These are phyloP conservation scores for Phrynocephalus guinanensis DNA, from an alignment of 2,797 vertebrate genomes.

Conservation along the genomic window DNA sequence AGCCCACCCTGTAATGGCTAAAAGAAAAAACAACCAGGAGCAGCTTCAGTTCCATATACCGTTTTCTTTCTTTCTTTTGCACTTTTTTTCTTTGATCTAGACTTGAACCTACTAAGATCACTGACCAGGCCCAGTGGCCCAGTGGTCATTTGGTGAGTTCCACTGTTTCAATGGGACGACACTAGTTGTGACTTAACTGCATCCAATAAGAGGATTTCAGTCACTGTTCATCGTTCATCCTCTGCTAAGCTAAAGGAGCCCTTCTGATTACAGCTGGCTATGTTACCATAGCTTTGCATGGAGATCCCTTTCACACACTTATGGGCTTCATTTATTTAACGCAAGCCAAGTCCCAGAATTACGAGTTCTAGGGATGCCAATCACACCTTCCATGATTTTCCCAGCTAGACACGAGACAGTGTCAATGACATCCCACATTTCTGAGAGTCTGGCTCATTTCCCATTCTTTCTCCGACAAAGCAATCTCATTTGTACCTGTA, in stretches of 20 bases:
- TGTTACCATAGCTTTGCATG: background rate
- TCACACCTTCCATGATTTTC: background rate
- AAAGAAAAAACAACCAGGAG: too few species aligned
- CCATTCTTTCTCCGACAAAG: background rate
- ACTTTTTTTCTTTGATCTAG: too few species aligned
- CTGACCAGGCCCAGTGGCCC: too few species aligned
- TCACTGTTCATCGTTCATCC: background rate
- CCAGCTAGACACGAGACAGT: background rate
- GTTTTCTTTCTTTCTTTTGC: too few species aligned
- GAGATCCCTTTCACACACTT: background rate
- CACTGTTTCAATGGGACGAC: too few species aligned
- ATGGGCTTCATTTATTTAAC: background rate
- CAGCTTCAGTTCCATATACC: too few species aligned
- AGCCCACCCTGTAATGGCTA: too few species aligned
- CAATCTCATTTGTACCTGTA: conserved; percentile 20
- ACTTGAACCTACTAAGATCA: too few species aligned
- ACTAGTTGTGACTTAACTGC: too few species aligned
- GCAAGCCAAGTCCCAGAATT: background rate
- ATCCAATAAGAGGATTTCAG: too few species aligned
- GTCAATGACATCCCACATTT: too few species aligned
- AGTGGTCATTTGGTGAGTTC: too few species aligned
- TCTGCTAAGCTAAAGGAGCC: background rate
- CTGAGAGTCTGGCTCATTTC: background rate
- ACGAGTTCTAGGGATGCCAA: background rate
- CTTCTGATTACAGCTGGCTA: background rate